Percentiles rank a stretch among this genome's conserved stretches.
Conservation (phyloP, 2,113 vertebrate genomes). For the Xiphophorus couchianus region DNA sequence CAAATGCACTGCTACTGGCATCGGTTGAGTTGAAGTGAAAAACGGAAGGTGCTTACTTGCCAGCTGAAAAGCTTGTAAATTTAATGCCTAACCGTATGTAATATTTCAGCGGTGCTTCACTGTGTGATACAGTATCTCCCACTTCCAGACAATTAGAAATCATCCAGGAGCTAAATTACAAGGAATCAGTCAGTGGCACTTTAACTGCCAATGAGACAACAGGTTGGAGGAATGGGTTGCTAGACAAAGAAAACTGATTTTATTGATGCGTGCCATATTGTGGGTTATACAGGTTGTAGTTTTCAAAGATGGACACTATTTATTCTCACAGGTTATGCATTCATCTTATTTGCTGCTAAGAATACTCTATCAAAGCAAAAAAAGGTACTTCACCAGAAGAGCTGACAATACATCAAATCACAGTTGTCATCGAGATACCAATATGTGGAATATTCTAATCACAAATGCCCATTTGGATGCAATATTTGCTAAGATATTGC, state of each 20-base stretch:
- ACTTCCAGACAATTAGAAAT: conserved; percentile 87
- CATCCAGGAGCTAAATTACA: conserved; percentile 82
- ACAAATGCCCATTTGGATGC: not conserved
- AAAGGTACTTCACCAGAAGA: not conserved
- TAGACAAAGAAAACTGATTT: conserved; percentile 46
- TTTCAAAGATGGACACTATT: conserved; percentile 50
- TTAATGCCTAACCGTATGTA: conserved; percentile 76
- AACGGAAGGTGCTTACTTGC: conserved; percentile 81
- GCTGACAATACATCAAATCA: not conserved
- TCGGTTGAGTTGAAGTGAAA: conserved; percentile 80
- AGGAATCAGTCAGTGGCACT: conserved; percentile 56
- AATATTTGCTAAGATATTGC: not conserved
- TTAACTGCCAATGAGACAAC: conserved; percentile 38
- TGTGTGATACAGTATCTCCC: conserved; percentile 67
- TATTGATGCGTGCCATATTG: conserved; percentile 67
- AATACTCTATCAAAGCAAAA: not conserved
- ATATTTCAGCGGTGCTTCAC: conserved; percentile 79
- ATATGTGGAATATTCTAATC: not conserved
- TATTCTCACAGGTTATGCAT: not conserved
- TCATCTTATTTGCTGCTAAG: not conserved
- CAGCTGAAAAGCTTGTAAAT: conserved; percentile 81
- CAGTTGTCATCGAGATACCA: not conserved
- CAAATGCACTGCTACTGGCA: conserved; percentile 69
- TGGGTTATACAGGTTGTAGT: conserved; percentile 70
- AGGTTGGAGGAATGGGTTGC: conserved; percentile 35